Evolutionary conservation across 2,113 vertebrate genomes (phyloP).

Genomic region (Misgurnus anguillicaudatus): DNA sequence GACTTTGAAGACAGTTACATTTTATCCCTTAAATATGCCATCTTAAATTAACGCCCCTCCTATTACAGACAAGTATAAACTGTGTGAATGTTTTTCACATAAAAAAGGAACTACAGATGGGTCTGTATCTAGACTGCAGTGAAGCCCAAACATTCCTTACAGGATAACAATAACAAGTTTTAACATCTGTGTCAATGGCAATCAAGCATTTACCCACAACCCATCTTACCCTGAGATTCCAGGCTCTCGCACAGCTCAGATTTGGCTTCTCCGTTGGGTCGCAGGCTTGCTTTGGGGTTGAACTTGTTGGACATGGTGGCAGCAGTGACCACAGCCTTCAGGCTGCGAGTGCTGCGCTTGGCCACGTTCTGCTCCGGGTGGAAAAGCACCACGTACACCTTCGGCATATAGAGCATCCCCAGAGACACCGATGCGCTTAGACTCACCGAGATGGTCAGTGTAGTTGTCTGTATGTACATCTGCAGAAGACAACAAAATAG

Average conservation of each 20-base stretch:
- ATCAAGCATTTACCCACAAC: not conserved
- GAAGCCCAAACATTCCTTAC: too few species aligned
- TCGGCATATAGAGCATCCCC: constrained; percentile 98
- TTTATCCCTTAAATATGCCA: too few species aligned
- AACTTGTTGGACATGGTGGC: constrained; percentile 99
- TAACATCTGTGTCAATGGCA: not conserved
- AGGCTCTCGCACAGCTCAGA: constrained; percentile 95
- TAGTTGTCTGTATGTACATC: constrained; percentile 99
- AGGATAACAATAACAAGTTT: constrained; percentile 9
- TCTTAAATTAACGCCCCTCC: too few species aligned
- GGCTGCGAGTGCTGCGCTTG: constrained; percentile 94
- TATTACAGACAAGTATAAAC: too few species aligned
- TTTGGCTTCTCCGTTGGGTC: constrained; percentile 97
- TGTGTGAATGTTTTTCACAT: too few species aligned
- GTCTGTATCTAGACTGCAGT: too few species aligned
- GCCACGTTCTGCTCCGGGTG: constrained; percentile 98
- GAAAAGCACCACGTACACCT: constrained; percentile 97
- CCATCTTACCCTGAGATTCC: constrained; percentile 87
- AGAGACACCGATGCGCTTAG: constrained; percentile 97
- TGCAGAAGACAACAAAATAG: constrained; percentile 60
- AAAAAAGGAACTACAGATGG: too few species aligned
- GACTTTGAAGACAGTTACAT: too few species aligned
- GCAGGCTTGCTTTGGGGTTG: constrained; percentile 91
- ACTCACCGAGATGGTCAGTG: constrained; percentile 96
- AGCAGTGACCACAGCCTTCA: constrained; percentile 94